Conservation (phyloP, 2,888 invertebrate genomes). For the Pasiphila rectangulata region DNA sequence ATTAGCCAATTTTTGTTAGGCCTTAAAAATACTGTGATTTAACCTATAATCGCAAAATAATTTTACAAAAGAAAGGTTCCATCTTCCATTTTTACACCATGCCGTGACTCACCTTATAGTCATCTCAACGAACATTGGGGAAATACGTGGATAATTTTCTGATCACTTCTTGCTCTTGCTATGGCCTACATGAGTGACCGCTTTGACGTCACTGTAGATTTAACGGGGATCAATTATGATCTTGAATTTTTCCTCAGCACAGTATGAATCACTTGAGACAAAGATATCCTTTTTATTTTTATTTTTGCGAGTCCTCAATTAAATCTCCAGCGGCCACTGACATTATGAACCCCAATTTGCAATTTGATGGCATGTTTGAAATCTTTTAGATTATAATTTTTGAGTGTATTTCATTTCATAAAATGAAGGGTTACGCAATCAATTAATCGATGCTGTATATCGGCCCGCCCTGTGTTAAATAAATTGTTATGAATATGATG, state of each 20-base stretch:
- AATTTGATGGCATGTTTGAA: conserved; percentile 6
- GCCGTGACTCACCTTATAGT: conserved; percentile 60
- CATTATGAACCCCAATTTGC: conserved; percentile 6
- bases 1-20: too few species aligned
- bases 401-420: too few species aligned
- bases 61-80: too few species aligned
- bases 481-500: too few species aligned
- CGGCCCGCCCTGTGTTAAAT: too few species aligned
- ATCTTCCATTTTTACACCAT: too few species aligned
- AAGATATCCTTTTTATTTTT: conserved; percentile 22
- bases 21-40: too few species aligned
- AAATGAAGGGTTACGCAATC: neutral
- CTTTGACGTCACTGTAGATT: conserved; percentile 53
- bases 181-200: conserved; percentile 44
- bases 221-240: conserved; percentile 33
- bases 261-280: conserved; percentile 37
- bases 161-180: conserved; percentile 51
- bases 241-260: conserved; percentile 34
- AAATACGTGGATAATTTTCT: conserved; percentile 61
- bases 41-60: too few species aligned
- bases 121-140: conserved; percentile 57
- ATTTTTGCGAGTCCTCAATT: conserved; percentile 5
- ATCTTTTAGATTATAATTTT: conserved; percentile 1
- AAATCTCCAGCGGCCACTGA: conserved; percentile 16
- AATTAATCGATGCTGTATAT: too few species aligned